Base-by-base conservation (phyloP, 2,113 vertebrate species). In the Pungitius pungitius region DNA sequence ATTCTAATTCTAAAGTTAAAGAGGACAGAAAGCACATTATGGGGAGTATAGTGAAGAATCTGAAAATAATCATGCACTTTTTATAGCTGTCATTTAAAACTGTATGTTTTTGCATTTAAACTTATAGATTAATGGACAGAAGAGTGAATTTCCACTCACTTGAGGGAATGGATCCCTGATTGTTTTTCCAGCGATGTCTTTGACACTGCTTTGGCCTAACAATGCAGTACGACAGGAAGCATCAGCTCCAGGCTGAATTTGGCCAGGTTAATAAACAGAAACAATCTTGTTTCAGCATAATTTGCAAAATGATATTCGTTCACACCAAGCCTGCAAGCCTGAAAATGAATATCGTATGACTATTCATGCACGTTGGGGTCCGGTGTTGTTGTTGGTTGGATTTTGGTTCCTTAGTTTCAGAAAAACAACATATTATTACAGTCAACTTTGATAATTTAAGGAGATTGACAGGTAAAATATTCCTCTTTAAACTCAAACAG, bases 151-250 rank as follows among this genome's bases (percentile, higher is more conserved):
- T 22, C 78, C 79, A 1, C 15, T 80, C 11, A 59, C 15, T 2
- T 22, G 81, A 8, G 30, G 10, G 0, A 0, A 80, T 0, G 89
- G 92, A 0, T 42, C 1, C 6, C n/a, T 95, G 52, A 55, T 0
- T 60, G 83, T 5, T 85, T 35, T 51, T 80, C 69, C 33, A 10
- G 78, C 0, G 77, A 89, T 1, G 69, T 87, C 0, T 77, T 94
- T 0, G 55, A 81, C 11, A 92, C 91, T 0, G 42, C 69, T 72
- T 91, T 94, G 93, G 91, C n/a, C 76, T 95, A 3, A 0, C 49
- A 0, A 3, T 94, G 39, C 60, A 12, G 55, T 95, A 94, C 0
- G 90, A 95, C 83, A 85, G 94, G 0, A 0, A 37, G 35, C 90
- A 90, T 67, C 58, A 83, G 0, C 75, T 93, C 14, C 71, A 40